phyloP scores from a whole-genome alignment of 2,888 invertebrate species.

The Euclidia mi region DNA sequence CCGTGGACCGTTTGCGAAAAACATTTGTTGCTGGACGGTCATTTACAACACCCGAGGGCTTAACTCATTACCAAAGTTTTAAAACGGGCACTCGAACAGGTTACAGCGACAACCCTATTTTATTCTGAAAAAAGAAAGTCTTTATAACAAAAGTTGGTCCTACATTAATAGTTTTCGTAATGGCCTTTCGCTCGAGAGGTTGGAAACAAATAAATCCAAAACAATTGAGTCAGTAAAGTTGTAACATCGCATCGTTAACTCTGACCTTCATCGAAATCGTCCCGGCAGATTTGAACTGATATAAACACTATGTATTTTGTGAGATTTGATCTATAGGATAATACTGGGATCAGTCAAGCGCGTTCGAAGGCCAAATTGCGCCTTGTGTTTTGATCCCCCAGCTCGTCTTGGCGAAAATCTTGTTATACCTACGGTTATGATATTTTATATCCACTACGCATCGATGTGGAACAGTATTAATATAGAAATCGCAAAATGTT shows the following conservation, averaged over 20 bases:
- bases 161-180: constrained; percentile 52
- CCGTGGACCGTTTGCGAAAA: constrained; percentile 40
- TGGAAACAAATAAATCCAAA: constrained; percentile 62
- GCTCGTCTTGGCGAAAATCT: constrained; percentile 70
- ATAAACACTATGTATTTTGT: constrained; percentile 72
- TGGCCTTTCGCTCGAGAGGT: constrained; percentile 28
- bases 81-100: constrained; percentile 33
- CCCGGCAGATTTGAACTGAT: constrained; percentile 72
- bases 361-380: constrained; percentile 73
- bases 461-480: constrained; percentile 32
- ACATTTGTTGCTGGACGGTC: constrained; percentile 36
- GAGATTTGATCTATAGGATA: constrained; percentile 70
- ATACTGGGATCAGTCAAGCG: constrained; percentile 75
- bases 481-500: constrained; percentile 30
- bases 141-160: constrained; percentile 33
- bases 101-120: constrained; percentile 26
- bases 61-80: constrained; percentile 52
- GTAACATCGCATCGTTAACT: constrained; percentile 63
- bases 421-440: constrained; percentile 66
- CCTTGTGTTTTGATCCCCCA: constrained; percentile 75
- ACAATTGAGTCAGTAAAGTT: constrained; percentile 67
- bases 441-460: constrained; percentile 70
- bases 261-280: constrained; percentile 64
- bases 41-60: constrained; percentile 47
- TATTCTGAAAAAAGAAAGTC: constrained; percentile 13